Evolutionary conservation across 2,888 invertebrate genomes (phyloP), one percentile per base, ranked within the genome.

Genomic region (Vanessa cardui): DNA sequence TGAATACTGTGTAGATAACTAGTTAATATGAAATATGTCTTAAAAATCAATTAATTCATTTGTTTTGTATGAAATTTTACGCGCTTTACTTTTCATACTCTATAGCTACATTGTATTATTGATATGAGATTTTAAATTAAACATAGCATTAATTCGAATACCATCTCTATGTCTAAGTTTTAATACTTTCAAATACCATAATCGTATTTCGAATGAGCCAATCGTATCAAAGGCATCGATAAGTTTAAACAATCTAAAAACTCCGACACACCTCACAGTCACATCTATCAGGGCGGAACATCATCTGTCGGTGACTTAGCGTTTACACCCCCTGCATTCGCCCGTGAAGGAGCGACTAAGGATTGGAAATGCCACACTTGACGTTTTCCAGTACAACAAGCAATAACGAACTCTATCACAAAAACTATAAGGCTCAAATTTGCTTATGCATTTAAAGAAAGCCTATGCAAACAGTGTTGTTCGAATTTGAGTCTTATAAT

Each of bases 271-370:
- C 73, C 72, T 72, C 74, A 73, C 71, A 73, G 76, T 73, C 83
- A 80, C 80, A 86, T 80, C 87, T 85, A 89, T 80, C 83, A 80
- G 88, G 80, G 86, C 89, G 90, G 84, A 90, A 88, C 89, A 71
- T 88, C 88, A 84, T 88, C 88, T 86, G 79, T 68, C 82, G 78
- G 87, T 90, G 91, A 90, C 89, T 80, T 70, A 74, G 85, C 89
- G 78, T 80, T 86, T 84, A 78, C 82, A 83, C 77, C 84, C 80
- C 78, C 83, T 80, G 79, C 87, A 83, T 73, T 81, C 80, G 84
- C 83, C 85, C 89, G 88, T 89, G 88, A 88, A 88, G 76, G 80
- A 81, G 81, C 83, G 74, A 71, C 66, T 69, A 70, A 73, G 73
- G 72, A 86, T 86, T 87, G 81, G 81, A 83, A 87, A 87, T 83